Evolutionary conservation across 2,888 invertebrate species (phyloP).

Genomic region (Athalia rosae): DNA sequence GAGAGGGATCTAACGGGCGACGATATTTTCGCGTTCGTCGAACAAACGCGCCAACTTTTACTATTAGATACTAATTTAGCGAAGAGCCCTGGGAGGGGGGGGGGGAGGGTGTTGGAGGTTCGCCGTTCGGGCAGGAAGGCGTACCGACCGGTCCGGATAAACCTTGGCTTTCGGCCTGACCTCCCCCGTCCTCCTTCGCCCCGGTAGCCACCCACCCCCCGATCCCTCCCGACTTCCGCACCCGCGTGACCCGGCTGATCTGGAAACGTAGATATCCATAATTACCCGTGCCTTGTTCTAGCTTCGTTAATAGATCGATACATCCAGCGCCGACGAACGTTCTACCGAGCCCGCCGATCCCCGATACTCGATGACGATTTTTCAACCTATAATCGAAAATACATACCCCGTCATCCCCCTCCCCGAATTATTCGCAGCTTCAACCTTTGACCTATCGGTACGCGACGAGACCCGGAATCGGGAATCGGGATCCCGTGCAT

Average conservation of each 20-base stretch:
- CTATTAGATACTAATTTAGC: conserved; percentile 66
- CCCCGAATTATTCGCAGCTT: too few species aligned
- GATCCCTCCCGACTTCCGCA: neutral
- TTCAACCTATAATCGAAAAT: neutral
- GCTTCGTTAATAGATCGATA: conserved; percentile 62
- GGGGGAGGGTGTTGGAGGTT: conserved; percentile 52
- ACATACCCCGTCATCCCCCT: too few species aligned
- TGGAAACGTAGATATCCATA: conserved; percentile 50
- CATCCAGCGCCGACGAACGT: neutral
- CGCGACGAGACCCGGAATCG: too few species aligned
- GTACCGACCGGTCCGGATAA: conserved; percentile 24
- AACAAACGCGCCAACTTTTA: conserved; percentile 56
- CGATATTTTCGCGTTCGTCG: conserved; percentile 1
- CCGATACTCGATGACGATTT: neutral
- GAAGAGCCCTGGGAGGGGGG: too few species aligned
- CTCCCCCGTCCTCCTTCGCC: neutral
- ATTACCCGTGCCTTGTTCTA: conserved; percentile 62
- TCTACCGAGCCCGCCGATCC: too few species aligned
- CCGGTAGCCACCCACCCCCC: neutral
- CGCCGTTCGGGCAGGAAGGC: conserved; percentile 48
- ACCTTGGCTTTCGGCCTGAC: conserved; percentile 26
- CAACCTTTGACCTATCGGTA: too few species aligned
- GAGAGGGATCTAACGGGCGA: neutral
- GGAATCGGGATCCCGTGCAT: too few species aligned
- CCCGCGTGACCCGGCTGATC: neutral